phyloP scores from a whole-genome alignment of 2,113 vertebrate species.

The Antigone vipio region DNA sequence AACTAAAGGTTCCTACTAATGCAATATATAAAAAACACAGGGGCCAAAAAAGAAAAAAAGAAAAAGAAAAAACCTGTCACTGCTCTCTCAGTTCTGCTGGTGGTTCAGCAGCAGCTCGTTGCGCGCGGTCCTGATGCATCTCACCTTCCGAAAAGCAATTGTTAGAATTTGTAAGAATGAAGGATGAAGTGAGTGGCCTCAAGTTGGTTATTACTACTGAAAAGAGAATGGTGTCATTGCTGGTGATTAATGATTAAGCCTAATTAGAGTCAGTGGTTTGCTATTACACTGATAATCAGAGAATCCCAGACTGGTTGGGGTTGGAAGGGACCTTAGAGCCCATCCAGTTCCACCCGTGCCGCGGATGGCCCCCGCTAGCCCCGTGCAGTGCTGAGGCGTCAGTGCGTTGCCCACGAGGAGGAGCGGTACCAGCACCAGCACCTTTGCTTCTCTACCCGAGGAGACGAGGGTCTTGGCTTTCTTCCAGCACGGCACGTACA shows the following conservation, averaged over 20 bases:
- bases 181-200: not conserved
- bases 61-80: too few species aligned
- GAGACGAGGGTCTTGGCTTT: not conserved
- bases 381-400: not conserved
- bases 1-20: not conserved
- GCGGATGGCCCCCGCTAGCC: not conserved
- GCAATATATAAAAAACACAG: not conserved
- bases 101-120: not conserved
- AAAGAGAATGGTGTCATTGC: not conserved
- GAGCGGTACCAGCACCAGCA: rapidly evolving
- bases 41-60: too few species aligned
- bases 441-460: rapidly evolving
- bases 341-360: too few species aligned
- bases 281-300: rapidly evolving
- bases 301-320: too few species aligned
- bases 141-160: not conserved
- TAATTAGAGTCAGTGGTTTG: not conserved
- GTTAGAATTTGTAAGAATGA: not conserved
- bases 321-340: too few species aligned
- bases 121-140: not conserved
- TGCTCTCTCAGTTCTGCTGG: not conserved
- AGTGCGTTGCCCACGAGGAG: rapidly evolving
- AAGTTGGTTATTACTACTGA: not conserved
- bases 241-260: not conserved
- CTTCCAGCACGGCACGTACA: rapidly evolving